Percentiles rank a stretch among this genome's conserved stretches.
Evolutionary conservation across 1,140 invertebrate species (phyloP).

Genomic region (Nylanderia fulva): DNA sequence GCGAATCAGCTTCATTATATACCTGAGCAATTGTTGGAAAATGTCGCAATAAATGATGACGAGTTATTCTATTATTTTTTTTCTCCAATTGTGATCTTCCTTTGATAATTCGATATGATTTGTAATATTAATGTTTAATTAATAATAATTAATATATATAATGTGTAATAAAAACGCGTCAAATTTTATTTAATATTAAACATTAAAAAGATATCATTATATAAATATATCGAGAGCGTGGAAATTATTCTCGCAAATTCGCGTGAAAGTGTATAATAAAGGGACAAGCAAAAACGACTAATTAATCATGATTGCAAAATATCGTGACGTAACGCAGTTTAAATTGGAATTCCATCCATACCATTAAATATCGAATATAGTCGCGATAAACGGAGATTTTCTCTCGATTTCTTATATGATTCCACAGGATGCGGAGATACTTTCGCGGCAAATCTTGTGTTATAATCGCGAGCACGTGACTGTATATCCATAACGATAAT

Average conservation of each 20-base stretch:
- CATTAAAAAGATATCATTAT: neutral
- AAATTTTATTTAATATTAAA: slow-evolving; percentile 1
- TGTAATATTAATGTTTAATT: no score
- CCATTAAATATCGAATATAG: slow-evolving; percentile 23
- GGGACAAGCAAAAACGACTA: neutral
- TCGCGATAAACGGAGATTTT: neutral
- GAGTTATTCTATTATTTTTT: neutral
- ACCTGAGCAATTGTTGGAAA: neutral
- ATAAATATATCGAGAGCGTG: neutral
- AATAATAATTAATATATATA: no score
- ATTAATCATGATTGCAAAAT: slow-evolving; percentile 45
- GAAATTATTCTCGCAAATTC: neutral
- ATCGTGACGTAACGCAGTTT: neutral
- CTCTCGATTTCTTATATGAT: slow-evolving; percentile 37
- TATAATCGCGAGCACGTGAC: slow-evolving; percentile 66
- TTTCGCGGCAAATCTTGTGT: slow-evolving; percentile 55
- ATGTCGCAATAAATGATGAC: neutral
- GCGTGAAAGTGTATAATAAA: neutral
- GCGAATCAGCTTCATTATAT: neutral
- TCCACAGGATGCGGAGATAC: neutral
- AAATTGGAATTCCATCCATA: slow-evolving; percentile 27
- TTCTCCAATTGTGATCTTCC: neutral
- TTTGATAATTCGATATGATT: no score
- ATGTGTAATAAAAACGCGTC: no score
- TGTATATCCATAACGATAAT: slow-evolving; percentile 50